Evolutionary conservation across 2,113 vertebrate species (phyloP), one percentile per base, ranked within the genome.

Genomic region (Notothenia rossii): DNA sequence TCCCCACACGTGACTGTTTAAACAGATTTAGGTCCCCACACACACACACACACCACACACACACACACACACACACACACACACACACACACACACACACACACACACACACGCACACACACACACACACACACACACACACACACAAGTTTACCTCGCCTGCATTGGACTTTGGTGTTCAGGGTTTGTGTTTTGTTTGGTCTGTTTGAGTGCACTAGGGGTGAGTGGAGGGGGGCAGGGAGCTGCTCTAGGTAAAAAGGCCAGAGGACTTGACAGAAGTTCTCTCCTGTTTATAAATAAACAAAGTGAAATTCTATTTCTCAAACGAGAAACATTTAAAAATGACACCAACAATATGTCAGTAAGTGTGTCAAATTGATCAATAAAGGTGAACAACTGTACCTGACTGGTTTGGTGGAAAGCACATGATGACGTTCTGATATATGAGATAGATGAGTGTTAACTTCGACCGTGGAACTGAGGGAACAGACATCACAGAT

Each of bases 61-160:
- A n/a, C n/a, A n/a, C n/a, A n/a, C 17, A 18, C 43, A 36, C 3
- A 36, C 3, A 36, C 36, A 11, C 53, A 58, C 20, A 25, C 20
- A 56, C 55, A 33, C 48, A 50, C 63, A 29, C 45, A 3, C 13
- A 17, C 8, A 55, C 43, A 62, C 53, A 18, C 15, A 13, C 59
- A 50, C 56, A 62, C 49, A 22, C 25, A 70, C 46, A 68, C 29
- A 58, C 49, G 45, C 15, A 69, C 58, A 67, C 9, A 29, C 50
- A 29, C 20, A 61, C 22, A 64, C 29, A 25, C 10, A 45, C 17
- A 55, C 20, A 74, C 54, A 71, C 15, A 61, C 58, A 62, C 17
- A 60, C 2, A 10, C 29, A 65, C n/a, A 11, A 6, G 11, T 94
- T 94, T 96, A 96, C 96, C 96, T 97, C 83, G 93, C 92, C 59